Evolutionary conservation across 2,113 vertebrate genomes (phyloP).

Genomic region (Felis chaus): DNA sequence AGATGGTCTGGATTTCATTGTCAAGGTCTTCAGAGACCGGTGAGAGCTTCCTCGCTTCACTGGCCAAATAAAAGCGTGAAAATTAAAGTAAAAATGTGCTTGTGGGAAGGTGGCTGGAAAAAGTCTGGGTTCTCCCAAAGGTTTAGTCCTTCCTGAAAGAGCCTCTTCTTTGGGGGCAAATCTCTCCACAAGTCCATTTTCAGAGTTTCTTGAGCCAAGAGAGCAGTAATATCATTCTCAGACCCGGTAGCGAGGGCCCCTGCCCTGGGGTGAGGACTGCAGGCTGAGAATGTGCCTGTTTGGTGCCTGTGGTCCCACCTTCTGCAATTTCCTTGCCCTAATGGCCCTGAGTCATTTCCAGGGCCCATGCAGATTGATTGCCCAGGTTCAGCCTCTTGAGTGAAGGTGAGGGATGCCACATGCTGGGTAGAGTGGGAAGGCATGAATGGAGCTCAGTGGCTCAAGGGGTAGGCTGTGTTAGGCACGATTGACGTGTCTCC

Average conservation of each 20-base stretch:
- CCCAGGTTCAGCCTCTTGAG: neutral
- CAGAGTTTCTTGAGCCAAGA: neutral
- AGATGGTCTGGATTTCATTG: neutral
- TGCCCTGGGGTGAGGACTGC: neutral
- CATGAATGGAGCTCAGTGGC: accelerated
- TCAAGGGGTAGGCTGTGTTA: neutral
- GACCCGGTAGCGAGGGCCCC: neutral
- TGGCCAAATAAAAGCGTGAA: neutral
- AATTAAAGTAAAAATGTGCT: neutral
- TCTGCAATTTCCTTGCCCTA: neutral
- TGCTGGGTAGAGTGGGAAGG: neutral
- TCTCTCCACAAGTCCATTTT: neutral
- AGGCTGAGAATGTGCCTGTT: neutral
- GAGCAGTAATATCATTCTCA: neutral
- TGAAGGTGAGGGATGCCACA: neutral
- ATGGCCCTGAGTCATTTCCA: neutral
- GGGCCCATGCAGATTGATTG: neutral
- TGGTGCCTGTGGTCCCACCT: accelerated
- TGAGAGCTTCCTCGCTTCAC: neutral
- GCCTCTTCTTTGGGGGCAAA: neutral
- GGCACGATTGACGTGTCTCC: neutral
- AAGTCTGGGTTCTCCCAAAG: neutral
- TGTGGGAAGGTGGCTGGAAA: neutral
- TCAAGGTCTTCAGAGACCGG: neutral
- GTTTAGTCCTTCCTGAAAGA: neutral